Conservation (phyloP, 2,113 vertebrate species). For the Oncorhynchus nerka region DNA sequence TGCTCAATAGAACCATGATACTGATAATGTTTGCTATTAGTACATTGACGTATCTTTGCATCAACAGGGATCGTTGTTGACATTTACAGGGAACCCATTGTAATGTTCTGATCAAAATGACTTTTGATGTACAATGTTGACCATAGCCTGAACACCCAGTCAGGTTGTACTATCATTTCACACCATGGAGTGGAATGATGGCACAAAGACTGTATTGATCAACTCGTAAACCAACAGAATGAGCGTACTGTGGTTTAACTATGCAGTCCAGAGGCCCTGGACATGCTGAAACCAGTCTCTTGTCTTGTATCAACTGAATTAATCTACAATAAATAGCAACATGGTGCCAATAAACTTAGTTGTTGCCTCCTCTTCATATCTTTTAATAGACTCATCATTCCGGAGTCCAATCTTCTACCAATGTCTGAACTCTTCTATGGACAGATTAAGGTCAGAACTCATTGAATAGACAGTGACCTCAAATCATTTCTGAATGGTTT, state of each 20-base stretch:
- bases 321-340: conserved; percentile 82
- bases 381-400: too few species aligned
- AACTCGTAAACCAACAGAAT: conserved; percentile 48
- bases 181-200: conserved; percentile 12
- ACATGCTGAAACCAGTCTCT: conserved; percentile 72
- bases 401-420: too few species aligned
- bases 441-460: too few species aligned
- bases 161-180: background rate
- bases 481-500: too few species aligned
- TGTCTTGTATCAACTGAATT: conserved; percentile 67
- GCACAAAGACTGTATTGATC: conserved; percentile 37
- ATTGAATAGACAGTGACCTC: too few species aligned
- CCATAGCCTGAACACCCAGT: too few species aligned
- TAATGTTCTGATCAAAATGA: background rate
- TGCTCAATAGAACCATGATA: conserved; percentile 54
- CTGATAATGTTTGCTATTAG: conserved; percentile 19
- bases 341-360: conserved; percentile 72
- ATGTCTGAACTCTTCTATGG: too few species aligned
- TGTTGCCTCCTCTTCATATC: background rate
- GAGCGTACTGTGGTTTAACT: conserved; percentile 65
- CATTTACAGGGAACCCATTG: conserved; percentile 15
- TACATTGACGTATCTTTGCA: background rate
- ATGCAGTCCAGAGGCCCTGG: conserved; percentile 74
- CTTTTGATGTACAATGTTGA: background rate
- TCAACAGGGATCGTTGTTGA: conserved; percentile 29